Conservation (phyloP, 2,797 vertebrate species). For the Parauchenoglanis punctatus region DNA sequence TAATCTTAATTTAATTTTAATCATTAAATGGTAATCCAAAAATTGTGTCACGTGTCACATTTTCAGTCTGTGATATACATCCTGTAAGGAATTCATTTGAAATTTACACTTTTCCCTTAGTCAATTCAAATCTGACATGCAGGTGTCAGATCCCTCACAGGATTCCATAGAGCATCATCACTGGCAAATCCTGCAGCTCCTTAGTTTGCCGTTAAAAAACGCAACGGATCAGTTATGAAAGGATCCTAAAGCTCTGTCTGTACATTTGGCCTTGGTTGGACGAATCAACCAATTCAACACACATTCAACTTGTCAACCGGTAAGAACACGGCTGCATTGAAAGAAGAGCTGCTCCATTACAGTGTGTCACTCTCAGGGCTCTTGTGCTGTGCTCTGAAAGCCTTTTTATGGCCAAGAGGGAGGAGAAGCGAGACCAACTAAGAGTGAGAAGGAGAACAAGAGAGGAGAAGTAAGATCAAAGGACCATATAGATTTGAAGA, state of each 20-base stretch:
- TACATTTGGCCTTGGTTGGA: conserved; percentile 40
- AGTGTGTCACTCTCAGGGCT: conserved; percentile 27
- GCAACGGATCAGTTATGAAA: conserved; percentile 11
- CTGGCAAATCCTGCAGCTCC: background rate
- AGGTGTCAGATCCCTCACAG: background rate
- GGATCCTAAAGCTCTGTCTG: conserved; percentile 17
- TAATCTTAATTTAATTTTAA: background rate
- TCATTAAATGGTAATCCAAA: background rate
- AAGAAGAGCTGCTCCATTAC: conserved; percentile 32
- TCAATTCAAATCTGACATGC: background rate
- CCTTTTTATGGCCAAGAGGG: conserved; percentile 21
- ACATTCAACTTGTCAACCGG: conserved; percentile 44
- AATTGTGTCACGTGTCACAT: background rate
- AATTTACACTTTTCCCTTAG: background rate
- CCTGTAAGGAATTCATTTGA: background rate
- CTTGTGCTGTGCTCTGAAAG: conserved; percentile 41
- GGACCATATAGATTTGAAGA: background rate
- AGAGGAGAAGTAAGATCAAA: background rate
- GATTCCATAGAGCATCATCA: background rate
- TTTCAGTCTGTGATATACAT: background rate
- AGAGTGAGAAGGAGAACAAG: background rate
- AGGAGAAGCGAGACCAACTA: background rate
- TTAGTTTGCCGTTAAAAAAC: conserved; percentile 11
- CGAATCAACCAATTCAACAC: conserved; percentile 47
- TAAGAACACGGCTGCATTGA: conserved; percentile 23